phyloP scores from a whole-genome alignment of 2,113 vertebrate species.

The Polyodon spathula region DNA sequence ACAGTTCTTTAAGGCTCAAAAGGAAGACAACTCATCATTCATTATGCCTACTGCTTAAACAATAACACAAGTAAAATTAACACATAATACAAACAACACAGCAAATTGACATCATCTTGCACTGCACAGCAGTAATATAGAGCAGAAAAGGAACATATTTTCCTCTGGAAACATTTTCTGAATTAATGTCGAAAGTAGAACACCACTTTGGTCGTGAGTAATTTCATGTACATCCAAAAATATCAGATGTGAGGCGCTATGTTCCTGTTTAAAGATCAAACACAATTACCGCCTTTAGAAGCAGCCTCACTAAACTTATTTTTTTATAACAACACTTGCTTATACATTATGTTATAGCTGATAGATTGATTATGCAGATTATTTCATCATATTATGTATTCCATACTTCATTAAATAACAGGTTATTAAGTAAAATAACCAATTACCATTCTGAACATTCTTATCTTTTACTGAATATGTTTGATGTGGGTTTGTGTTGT shows the following conservation, averaged over 20 bases:
- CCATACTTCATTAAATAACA: too few species aligned
- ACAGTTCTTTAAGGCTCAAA: slow-evolving; percentile 6
- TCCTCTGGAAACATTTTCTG: neutral
- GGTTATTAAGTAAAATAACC: too few species aligned
- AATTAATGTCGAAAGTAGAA: neutral
- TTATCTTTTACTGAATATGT: too few species aligned
- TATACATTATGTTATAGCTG: neutral
- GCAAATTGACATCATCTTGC: too few species aligned
- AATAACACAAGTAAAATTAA: neutral
- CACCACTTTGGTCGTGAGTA: neutral
- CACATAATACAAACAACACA: neutral
- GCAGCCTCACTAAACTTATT: neutral
- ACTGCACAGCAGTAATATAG: too few species aligned
- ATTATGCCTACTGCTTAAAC: neutral
- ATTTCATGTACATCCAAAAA: slow-evolving; percentile 8
- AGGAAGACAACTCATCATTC: slow-evolving; percentile 2
- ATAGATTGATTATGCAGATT: neutral
- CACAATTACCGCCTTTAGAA: neutral
- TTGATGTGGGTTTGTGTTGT: too few species aligned
- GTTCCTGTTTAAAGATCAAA: neutral
- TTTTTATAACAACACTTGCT: neutral
- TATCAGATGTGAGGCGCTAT: neutral
- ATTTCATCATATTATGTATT: too few species aligned
- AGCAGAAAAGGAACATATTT: neutral
- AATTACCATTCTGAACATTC: too few species aligned